A percentile compares a stretch with the other conserved stretches of the same genome.
phyloP scores from a whole-genome alignment of 2,888 invertebrate genomes.

The Drosophila neoperkinsi region DNA sequence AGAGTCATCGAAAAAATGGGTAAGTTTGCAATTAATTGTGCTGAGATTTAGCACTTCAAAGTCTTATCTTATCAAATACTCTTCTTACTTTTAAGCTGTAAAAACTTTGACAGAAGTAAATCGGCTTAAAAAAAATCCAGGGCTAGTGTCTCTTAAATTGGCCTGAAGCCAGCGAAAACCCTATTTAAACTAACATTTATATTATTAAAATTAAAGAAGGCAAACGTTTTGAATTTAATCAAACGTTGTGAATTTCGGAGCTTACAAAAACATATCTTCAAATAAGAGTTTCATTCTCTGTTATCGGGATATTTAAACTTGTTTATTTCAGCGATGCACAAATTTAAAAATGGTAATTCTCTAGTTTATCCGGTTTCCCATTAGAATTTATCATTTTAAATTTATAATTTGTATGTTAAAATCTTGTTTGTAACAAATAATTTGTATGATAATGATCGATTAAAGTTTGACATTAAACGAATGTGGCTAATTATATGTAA shows the following conservation, averaged over 20 bases:
- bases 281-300: not conserved
- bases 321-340: not conserved
- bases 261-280: not conserved
- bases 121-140: not conserved
- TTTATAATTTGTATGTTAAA: slow-evolving; percentile 1
- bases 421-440: not conserved
- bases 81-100: not conserved
- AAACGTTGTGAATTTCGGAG: not conserved
- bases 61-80: not conserved
- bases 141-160: not conserved
- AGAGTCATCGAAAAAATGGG: not conserved
- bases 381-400: not conserved
- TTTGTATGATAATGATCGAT: slow-evolving; percentile 1
- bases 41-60: not conserved
- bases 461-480: not conserved
- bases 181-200: not conserved
- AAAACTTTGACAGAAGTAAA: not conserved
- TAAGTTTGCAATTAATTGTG: not conserved
- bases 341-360: not conserved
- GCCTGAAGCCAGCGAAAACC: not conserved
- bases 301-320: not conserved
- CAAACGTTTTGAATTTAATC: too few species aligned
- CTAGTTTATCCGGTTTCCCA: not conserved
- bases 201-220: not conserved
- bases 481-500: not conserved